Percentiles rank a stretch among this genome's conserved stretches.
phyloP scores from a whole-genome alignment of 2,113 vertebrate species.

The Telmatochromis sp. region DNA sequence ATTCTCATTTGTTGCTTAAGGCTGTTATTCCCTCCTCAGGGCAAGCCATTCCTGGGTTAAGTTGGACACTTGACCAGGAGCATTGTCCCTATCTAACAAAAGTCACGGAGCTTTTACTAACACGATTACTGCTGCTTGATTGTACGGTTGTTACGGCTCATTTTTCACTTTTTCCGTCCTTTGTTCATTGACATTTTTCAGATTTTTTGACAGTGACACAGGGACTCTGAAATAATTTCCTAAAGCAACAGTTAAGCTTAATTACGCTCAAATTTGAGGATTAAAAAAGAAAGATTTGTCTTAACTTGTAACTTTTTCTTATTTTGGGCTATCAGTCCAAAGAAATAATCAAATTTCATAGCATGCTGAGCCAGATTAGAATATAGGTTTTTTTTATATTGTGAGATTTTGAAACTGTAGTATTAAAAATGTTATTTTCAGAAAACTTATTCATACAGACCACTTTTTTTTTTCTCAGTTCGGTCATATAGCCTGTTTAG shows the following conservation, averaged over 20 bases:
- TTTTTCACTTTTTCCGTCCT: not conserved
- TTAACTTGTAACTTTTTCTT: not conserved
- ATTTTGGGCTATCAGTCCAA: not conserved
- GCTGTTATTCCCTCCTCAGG: not conserved
- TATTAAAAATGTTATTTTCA: not conserved
- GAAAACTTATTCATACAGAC: not conserved
- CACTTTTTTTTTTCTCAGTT: not conserved
- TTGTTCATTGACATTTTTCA: not conserved
- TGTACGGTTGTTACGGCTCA: not conserved
- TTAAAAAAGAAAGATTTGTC: not conserved
- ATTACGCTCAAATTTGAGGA: not conserved
- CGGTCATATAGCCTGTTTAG: slow-evolving; percentile 46
- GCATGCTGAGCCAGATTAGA: not conserved
- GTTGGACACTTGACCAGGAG: not conserved
- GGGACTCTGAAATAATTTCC: not conserved
- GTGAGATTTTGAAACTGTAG: not conserved
- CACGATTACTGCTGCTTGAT: not conserved
- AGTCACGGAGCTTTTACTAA: not conserved
- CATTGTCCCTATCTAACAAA: not conserved
- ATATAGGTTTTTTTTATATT: not conserved
- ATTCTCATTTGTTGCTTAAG: not conserved
- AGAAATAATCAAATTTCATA: not conserved
- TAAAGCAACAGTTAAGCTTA: not conserved
- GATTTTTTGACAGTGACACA: not conserved
- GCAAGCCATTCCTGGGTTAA: not conserved